These are phyloP conservation scores for Palythoa caribaeorum DNA, from an alignment of 92 coral and sea anemone genomes.

Conservation along the genomic window DNA sequence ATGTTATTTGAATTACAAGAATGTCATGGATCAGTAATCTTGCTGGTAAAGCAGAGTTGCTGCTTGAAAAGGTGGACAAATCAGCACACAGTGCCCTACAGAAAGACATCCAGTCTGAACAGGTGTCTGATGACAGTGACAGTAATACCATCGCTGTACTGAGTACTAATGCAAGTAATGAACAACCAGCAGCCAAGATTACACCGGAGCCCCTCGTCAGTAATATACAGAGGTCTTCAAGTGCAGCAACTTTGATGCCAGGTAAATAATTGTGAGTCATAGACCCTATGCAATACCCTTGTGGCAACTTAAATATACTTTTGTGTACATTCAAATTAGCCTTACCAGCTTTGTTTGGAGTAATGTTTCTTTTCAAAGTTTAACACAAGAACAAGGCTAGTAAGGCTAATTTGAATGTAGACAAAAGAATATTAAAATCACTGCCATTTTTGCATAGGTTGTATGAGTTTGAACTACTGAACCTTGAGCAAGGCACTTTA, in stretches of 20 bases:
- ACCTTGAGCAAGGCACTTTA: too few species aligned
- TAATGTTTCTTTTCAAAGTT: too few species aligned
- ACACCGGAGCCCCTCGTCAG: constrained; percentile 36
- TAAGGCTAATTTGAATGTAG: too few species aligned
- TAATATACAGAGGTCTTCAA: constrained; percentile 42
- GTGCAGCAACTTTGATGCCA: constrained; percentile 56
- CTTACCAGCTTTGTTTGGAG: too few species aligned
- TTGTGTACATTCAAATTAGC: too few species aligned
- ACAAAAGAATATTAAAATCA: too few species aligned
- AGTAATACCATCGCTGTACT: constrained; percentile 1
- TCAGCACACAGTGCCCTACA: constrained; percentile 89
- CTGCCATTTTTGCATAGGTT: too few species aligned
- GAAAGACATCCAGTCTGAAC: constrained; percentile 58
- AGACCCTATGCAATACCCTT: too few species aligned
- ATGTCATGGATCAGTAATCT: constrained; percentile 96
- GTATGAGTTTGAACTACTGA: too few species aligned
- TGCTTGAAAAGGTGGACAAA: constrained; percentile 91
- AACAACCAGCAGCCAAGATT: constrained; percentile 15
- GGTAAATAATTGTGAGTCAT: background rate
- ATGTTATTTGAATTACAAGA: background rate
- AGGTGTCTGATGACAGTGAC: constrained; percentile 16
- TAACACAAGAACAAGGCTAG: too few species aligned
- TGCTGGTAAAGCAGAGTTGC: constrained; percentile 96
- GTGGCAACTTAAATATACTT: too few species aligned
- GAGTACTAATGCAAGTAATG: background rate